Evolutionary conservation across 2,113 vertebrate genomes (phyloP).

Genomic region (Loxodonta africana): DNA sequence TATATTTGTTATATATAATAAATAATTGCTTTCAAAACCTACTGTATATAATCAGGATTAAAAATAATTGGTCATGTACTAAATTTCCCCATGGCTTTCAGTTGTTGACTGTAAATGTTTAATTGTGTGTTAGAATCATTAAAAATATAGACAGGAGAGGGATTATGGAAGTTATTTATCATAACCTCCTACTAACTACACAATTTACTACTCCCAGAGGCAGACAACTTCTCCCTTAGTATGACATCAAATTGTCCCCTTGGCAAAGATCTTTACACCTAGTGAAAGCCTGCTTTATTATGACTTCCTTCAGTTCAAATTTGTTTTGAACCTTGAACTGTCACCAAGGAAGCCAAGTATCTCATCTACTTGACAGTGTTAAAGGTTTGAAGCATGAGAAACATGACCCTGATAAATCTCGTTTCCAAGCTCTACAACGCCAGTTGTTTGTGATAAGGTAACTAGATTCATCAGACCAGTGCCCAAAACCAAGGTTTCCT

Average conservation of each 20-base stretch:
- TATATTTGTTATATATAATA: neutral
- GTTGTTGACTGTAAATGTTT: slow-evolving; percentile 34
- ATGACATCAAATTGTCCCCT: neutral
- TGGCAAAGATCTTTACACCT: neutral
- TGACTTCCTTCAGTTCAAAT: neutral
- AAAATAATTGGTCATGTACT: neutral
- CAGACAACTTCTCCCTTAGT: neutral
- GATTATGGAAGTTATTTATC: neutral
- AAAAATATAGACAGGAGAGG: neutral
- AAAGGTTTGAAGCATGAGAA: slow-evolving; percentile 19
- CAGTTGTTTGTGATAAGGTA: neutral
- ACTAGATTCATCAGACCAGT: neutral
- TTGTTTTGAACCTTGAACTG: neutral
- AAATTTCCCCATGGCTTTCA: neutral
- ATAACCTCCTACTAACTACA: neutral
- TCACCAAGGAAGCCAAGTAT: neutral
- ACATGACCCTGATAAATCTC: neutral
- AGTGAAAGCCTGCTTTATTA: neutral
- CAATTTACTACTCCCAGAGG: neutral
- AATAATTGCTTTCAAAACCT: slow-evolving; percentile 34
- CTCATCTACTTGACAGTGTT: neutral
- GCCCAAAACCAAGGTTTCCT: neutral
- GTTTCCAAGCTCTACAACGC: neutral
- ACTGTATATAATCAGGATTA: neutral
- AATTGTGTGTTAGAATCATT: slow-evolving; percentile 43